phyloP scores from a whole-genome alignment of 2,888 invertebrate genomes.

The Steinernema scapterisci region DNA sequence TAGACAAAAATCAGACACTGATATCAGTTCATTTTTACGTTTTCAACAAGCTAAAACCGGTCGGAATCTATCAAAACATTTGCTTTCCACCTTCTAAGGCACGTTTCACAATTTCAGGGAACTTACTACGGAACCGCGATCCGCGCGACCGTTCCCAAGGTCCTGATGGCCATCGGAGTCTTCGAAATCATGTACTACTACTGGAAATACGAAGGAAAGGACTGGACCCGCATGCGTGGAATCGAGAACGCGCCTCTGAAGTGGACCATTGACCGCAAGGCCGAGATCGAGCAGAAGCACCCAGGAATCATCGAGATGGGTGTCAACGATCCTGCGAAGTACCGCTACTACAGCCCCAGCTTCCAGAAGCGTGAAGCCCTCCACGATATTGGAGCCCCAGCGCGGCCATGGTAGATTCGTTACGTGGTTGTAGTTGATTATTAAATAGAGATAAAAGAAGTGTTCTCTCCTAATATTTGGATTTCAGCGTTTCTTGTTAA shows the following conservation, averaged over 20 bases:
- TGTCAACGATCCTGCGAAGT: slow-evolving; percentile 42
- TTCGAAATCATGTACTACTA: slow-evolving; percentile 59
- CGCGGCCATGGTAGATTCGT: slow-evolving; percentile 56
- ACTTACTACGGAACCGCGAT: slow-evolving; percentile 59
- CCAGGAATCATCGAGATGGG: slow-evolving; percentile 52
- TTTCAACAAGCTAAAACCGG: no score
- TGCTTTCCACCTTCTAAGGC: no score
- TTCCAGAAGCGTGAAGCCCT: slow-evolving; percentile 60
- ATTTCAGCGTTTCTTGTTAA: no score
- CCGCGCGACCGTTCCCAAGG: slow-evolving; percentile 61
- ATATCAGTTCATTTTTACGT: no score
- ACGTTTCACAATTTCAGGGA: slow-evolving; percentile 40
- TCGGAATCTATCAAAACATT: no score
- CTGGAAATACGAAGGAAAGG: slow-evolving; percentile 65
- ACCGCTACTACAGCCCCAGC: slow-evolving; percentile 50
- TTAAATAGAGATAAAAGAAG: background rate
- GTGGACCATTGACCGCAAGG: slow-evolving; percentile 38
- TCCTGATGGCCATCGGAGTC: slow-evolving; percentile 53
- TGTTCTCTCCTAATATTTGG: slow-evolving; percentile 17
- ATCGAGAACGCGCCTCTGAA: slow-evolving; percentile 56
- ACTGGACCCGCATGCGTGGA: slow-evolving; percentile 60
- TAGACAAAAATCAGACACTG: no score
- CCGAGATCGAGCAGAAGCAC: slow-evolving; percentile 52
- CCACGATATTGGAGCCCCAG: slow-evolving; percentile 58
- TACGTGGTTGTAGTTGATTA: slow-evolving; percentile 26